Percentiles rank a stretch among this genome's conserved stretches.
Evolutionary conservation across 2,113 vertebrate genomes (phyloP).

Genomic region (Lepisosteus oculatus): DNA sequence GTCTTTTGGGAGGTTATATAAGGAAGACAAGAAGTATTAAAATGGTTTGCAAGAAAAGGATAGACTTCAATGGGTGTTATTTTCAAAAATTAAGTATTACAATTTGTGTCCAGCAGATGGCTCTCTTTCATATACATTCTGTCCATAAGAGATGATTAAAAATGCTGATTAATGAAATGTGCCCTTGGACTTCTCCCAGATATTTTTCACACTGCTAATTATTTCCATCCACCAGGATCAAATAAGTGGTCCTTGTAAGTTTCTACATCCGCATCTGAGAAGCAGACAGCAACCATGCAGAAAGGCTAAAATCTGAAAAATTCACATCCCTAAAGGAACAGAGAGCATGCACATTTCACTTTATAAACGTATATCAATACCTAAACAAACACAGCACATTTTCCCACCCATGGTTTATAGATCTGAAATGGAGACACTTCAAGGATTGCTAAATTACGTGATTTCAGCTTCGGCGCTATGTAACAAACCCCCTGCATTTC

Average conservation of each 20-base stretch:
- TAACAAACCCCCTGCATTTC: slow-evolving; percentile 65
- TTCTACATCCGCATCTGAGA: slow-evolving; percentile 1
- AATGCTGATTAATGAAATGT: slow-evolving; percentile 41
- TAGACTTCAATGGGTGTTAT: background rate
- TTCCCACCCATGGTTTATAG: slow-evolving; percentile 46
- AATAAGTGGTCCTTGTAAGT: slow-evolving; percentile 17
- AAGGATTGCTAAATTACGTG: slow-evolving; percentile 58
- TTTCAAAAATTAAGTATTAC: slow-evolving; percentile 23
- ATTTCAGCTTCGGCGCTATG: slow-evolving; percentile 62
- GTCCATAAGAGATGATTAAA: slow-evolving; percentile 25
- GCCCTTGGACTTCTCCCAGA: slow-evolving; percentile 24
- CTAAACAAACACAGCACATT: background rate
- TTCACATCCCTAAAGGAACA: no score
- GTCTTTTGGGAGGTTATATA: slow-evolving; percentile 24
- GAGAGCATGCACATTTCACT: background rate
- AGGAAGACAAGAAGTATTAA: slow-evolving; percentile 12
- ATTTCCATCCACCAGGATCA: slow-evolving; percentile 23
- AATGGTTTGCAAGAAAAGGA: no score
- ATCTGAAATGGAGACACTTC: slow-evolving; percentile 54
- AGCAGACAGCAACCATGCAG: background rate
- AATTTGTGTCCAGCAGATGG: slow-evolving; percentile 41
- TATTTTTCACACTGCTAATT: slow-evolving; percentile 29
- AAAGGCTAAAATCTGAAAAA: background rate
- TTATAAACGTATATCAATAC: background rate
- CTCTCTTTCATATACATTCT: slow-evolving; percentile 37